phyloP scores from a whole-genome alignment of 1,140 invertebrate genomes.

The Dendrolimus punctatus region DNA sequence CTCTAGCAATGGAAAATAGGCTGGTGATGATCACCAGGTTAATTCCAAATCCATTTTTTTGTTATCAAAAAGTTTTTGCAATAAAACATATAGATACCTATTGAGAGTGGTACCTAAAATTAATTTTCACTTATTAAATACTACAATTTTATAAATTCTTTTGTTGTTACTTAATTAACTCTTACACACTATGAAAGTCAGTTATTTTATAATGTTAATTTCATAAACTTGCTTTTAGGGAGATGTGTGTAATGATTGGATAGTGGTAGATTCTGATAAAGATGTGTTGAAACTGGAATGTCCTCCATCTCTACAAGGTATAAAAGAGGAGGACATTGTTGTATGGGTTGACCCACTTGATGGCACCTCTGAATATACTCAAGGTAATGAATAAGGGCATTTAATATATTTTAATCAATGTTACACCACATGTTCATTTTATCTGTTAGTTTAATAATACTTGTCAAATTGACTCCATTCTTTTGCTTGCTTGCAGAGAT shows the following conservation, averaged over 20 bases:
- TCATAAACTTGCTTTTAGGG: conserved; percentile 30
- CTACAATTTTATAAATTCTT: no score
- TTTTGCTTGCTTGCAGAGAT: background rate
- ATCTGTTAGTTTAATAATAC: no score
- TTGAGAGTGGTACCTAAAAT: no score
- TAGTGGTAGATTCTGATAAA: conserved; percentile 79
- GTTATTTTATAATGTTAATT: conserved; percentile 2
- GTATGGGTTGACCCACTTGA: conserved; percentile 99
- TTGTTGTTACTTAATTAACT: background rate
- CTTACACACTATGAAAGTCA: background rate
- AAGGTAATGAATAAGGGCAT: conserved; percentile 68
- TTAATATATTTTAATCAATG: no score
- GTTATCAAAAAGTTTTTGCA: no score
- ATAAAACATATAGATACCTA: no score
- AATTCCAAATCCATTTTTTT: no score
- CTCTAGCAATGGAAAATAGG: no score
- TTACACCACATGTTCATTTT: no score
- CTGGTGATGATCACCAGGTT: no score
- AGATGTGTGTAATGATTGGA: conserved; percentile 80
- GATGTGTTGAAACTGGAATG: conserved; percentile 80
- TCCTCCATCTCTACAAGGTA: conserved; percentile 77
- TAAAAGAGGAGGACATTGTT: conserved; percentile 83
- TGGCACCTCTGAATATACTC: conserved; percentile 95
- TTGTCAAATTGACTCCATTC: no score
- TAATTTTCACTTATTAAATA: no score